These are phyloP conservation scores for Nephrocerus scutellatus DNA, from an alignment of 2,888 invertebrate genomes.

Conservation along the genomic window DNA sequence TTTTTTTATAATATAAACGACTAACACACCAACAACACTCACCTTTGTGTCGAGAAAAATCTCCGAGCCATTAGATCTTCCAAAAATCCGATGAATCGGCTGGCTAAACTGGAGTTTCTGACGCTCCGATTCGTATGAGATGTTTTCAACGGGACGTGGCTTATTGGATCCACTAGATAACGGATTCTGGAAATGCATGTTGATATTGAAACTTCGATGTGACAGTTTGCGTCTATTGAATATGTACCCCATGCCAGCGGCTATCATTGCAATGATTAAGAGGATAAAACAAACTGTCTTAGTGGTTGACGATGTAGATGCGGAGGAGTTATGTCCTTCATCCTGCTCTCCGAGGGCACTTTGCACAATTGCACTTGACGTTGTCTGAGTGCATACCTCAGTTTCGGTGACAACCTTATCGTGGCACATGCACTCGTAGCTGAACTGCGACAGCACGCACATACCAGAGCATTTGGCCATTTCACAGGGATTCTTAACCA, in stretches of 20 bases:
- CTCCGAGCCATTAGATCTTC: constrained; percentile 29
- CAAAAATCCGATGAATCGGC: constrained; percentile 32
- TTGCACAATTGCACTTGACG: constrained; percentile 26
- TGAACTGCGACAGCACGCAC: constrained; percentile 53
- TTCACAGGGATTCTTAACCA: constrained; percentile 49
- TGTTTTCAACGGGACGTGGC: constrained; percentile 10
- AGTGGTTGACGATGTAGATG: constrained; percentile 17
- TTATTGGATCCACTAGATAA: constrained; percentile 26
- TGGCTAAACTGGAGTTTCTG: constrained; percentile 28
- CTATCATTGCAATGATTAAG: constrained; percentile 21
- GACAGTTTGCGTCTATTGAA: constrained; percentile 49
- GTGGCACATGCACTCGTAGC: constrained; percentile 53
- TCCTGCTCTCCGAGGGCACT: constrained; percentile 15
- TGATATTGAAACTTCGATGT: constrained; percentile 46
- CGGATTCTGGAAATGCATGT: constrained; percentile 48
- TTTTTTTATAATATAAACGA: neutral
- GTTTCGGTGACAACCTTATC: constrained; percentile 42
- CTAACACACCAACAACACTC: constrained; percentile 9
- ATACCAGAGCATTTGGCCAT: constrained; percentile 54
- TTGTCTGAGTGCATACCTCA: constrained; percentile 35
- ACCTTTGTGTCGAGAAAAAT: constrained; percentile 35
- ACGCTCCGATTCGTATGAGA: constrained; percentile 23
- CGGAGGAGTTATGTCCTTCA: neutral
- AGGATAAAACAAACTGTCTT: constrained; percentile 15
- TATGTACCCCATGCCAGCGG: constrained; percentile 32